phyloP scores from a whole-genome alignment of 2,888 invertebrate species.

The Zootermopsis nevadensis region DNA sequence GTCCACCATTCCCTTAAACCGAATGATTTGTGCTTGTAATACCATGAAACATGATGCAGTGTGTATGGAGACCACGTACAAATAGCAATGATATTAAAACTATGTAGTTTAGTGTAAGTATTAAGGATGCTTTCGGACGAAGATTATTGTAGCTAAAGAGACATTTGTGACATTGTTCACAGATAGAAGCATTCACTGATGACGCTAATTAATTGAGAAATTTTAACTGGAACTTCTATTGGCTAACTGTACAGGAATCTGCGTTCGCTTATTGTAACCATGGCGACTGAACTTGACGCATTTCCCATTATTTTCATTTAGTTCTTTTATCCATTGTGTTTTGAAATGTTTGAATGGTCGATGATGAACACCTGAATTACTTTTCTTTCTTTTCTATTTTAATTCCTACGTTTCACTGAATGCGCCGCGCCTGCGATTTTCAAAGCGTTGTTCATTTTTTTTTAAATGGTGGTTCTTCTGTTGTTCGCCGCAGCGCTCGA shows the following conservation, averaged over 20 bases:
- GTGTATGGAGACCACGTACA: no score
- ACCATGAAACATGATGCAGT: no score
- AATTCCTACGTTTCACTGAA: constrained; percentile 16
- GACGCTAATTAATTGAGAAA: no score
- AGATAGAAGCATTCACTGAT: no score
- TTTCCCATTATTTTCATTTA: not conserved
- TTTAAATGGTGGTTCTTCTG: constrained; percentile 3
- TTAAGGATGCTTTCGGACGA: no score
- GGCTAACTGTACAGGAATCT: not conserved
- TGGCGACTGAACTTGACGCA: not conserved
- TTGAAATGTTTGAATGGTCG: not conserved
- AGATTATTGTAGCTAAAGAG: no score
- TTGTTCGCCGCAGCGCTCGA: not conserved
- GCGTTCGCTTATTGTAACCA: not conserved
- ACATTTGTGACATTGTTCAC: no score
- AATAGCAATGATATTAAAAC: no score
- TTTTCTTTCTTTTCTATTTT: constrained; percentile 8
- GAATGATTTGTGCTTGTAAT: no score
- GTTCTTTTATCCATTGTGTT: not conserved
- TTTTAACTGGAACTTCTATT: not conserved
- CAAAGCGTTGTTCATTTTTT: constrained; percentile 7
- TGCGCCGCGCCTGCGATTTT: not conserved
- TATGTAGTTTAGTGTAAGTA: no score
- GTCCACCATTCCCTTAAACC: no score
- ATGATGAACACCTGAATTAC: constrained; percentile 12